Percentiles rank a stretch among this genome's conserved stretches.
phyloP scores from a whole-genome alignment of 1,140 invertebrate species.

The Dreissena rostriformis region DNA sequence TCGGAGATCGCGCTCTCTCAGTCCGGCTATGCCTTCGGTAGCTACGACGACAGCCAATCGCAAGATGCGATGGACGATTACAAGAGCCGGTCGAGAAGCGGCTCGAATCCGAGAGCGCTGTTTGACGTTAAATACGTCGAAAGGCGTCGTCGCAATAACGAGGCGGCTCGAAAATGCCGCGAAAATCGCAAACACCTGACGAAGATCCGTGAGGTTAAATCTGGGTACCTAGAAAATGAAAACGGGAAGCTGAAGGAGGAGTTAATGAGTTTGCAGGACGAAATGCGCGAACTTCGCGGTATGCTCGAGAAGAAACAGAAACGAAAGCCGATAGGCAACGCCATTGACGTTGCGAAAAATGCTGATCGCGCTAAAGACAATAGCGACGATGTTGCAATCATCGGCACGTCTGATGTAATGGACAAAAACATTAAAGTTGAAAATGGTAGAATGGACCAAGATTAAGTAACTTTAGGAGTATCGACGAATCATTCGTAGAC shows the following conservation, averaged over 20 bases:
- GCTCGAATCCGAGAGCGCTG: constrained; percentile 50
- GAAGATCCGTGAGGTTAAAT: constrained; percentile 81
- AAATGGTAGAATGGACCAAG: neutral
- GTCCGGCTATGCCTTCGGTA: constrained; percentile 63
- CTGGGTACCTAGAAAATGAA: constrained; percentile 83
- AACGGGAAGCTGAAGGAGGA: constrained; percentile 90
- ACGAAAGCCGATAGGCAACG: neutral
- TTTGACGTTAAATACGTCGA: constrained; percentile 75
- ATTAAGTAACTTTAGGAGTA: neutral
- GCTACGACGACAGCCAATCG: constrained; percentile 59
- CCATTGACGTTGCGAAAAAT: neutral
- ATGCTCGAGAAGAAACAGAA: constrained; percentile 80
- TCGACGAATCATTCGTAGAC: too few relatives aligned
- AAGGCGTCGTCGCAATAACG: constrained; percentile 76
- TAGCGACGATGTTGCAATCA: neutral
- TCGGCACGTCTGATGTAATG: neutral
- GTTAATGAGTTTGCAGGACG: constrained; percentile 92
- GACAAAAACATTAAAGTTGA: neutral
- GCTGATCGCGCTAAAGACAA: neutral
- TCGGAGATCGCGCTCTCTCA: constrained; percentile 75
- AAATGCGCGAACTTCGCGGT: constrained; percentile 93
- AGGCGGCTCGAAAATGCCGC: constrained; percentile 77
- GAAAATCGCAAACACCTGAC: constrained; percentile 78
- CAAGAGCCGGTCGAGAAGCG: constrained; percentile 27
- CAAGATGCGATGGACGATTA: neutral